Evolutionary conservation across 2,888 invertebrate genomes (phyloP).

Genomic region (Invenusta paracnida): DNA sequence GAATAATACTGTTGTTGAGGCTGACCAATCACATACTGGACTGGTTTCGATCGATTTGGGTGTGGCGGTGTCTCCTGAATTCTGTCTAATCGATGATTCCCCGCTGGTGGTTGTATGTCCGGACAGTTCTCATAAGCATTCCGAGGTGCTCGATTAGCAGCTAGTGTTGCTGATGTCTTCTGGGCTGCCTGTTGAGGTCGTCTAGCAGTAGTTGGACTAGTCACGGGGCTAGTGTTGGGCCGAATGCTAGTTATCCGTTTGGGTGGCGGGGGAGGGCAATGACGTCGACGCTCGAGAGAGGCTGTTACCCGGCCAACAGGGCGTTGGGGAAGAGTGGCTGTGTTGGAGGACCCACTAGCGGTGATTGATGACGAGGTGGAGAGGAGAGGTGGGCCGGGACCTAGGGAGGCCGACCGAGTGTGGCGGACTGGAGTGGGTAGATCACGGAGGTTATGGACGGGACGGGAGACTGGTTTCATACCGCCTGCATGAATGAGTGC

Average conservation of each 20-base stretch:
- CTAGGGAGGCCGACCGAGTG: conserved; percentile 40
- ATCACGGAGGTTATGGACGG: background rate
- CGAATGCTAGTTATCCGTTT: conserved; percentile 55
- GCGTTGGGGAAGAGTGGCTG: background rate
- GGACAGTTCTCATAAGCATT: background rate
- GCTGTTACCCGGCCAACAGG: background rate
- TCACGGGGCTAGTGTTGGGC: conserved; percentile 31
- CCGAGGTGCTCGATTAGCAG: background rate
- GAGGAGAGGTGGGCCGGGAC: conserved; percentile 48
- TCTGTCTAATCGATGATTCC: background rate
- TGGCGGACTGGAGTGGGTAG: conserved; percentile 40
- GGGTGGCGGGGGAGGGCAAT: conserved; percentile 61
- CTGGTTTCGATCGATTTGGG: background rate
- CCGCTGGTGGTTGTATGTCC: background rate
- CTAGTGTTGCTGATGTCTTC: background rate
- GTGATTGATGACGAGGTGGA: conserved; percentile 47
- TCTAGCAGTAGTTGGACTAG: background rate
- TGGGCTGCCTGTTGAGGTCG: background rate
- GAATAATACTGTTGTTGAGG: background rate
- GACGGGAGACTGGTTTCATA: background rate
- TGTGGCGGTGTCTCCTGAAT: background rate
- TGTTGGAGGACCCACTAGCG: background rate
- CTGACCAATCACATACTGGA: conserved; percentile 1
- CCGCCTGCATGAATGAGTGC: no score
- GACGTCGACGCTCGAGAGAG: conserved; percentile 4